Base-by-base conservation (phyloP, 2,797 vertebrate species). In the Ctenochaetus hawaiiensis region DNA sequence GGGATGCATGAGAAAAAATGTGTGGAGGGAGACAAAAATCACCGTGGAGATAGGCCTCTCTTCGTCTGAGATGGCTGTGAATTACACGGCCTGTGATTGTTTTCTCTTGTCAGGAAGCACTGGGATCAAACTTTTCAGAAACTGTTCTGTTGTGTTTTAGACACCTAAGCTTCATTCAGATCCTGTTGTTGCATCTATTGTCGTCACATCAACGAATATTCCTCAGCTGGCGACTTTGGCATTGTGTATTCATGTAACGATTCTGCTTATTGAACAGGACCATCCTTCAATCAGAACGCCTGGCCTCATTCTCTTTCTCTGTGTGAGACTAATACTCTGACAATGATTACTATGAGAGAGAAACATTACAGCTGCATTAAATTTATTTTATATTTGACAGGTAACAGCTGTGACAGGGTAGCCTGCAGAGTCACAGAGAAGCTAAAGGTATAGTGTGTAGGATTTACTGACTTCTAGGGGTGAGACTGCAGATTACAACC, bases 51-150 rank as follows among this genome's bases (percentile, higher is more conserved):
- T 59, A 56, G 61, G 44, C 22, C 41, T 68, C 56, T 70, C 48
- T 74, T 43, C 17, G 1, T 37, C 59, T 47, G 14, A 62, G 39
- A 54, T 53, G 39, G 59, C 8, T 22, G 41, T 60, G 67, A 83
- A 87, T 87, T 81, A 67, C 69, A 80, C 23, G 73, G 44, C 76
- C 34, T 54, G 68, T 65, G 77, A 82, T 82, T 83, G 70, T 58
- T 76, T 75, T 65, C 10, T 68, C 41, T 58, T 59, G 6, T 18
- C 34, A 83, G 65, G 47, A 74, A 11, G 13, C 0, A 8, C 26
- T 59, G 2, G 9, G 41, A 64, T 61, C 22, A 72, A 61, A 41
- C 45, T 57, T 53, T 60, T 17, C 45, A 41, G 18, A 23, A 77
- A 41, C 22, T 34, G 2, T 66, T 49, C n/a, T 0, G n/a, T 60